Percentiles rank a stretch among this genome's conserved stretches.
phyloP scores from a whole-genome alignment of 1,140 invertebrate genomes.

The Drosophila murphyi region DNA sequence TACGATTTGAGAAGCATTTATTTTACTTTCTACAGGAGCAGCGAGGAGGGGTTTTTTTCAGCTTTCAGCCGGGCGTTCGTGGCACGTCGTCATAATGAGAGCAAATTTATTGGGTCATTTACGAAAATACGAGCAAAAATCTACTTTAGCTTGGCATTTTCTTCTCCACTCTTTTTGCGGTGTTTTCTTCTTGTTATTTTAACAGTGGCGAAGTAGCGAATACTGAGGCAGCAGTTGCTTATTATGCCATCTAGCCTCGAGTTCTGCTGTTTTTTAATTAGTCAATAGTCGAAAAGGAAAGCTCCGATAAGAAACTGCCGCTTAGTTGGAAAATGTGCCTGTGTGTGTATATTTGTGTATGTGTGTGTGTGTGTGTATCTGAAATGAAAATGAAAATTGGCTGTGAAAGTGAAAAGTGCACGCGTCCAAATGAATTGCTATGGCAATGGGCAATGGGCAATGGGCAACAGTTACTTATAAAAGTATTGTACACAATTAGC shows the following conservation, averaged over 20 bases:
- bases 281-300: constrained; percentile 68
- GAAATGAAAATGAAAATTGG: constrained; percentile 52
- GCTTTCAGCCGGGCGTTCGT: constrained; percentile 70
- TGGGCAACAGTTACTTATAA: constrained; percentile 35
- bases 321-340: constrained; percentile 28
- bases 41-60: constrained; percentile 29
- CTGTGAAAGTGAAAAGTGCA: constrained; percentile 60
- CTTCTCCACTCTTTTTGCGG: constrained; percentile 15
- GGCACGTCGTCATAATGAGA: constrained; percentile 79
- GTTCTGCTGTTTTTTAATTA: constrained; percentile 74
- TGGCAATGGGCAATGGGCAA: constrained; percentile 37
- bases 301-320: constrained; percentile 43
- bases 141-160: constrained; percentile 55
- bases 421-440: constrained; percentile 45
- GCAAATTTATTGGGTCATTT: constrained; percentile 83
- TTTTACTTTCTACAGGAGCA: constrained; percentile 26
- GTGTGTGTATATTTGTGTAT: not conserved
- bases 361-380: not conserved
- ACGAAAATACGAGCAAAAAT: constrained; percentile 74
- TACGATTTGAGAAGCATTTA: constrained; percentile 44
- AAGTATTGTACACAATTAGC: constrained; percentile 19
- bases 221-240: constrained; percentile 59
- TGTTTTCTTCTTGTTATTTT: constrained; percentile 5
- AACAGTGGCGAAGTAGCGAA: constrained; percentile 13
- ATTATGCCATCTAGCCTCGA: constrained; percentile 71